Evolutionary conservation across 2,113 vertebrate species (phyloP).

Genomic region (Nematolebias whitei): DNA sequence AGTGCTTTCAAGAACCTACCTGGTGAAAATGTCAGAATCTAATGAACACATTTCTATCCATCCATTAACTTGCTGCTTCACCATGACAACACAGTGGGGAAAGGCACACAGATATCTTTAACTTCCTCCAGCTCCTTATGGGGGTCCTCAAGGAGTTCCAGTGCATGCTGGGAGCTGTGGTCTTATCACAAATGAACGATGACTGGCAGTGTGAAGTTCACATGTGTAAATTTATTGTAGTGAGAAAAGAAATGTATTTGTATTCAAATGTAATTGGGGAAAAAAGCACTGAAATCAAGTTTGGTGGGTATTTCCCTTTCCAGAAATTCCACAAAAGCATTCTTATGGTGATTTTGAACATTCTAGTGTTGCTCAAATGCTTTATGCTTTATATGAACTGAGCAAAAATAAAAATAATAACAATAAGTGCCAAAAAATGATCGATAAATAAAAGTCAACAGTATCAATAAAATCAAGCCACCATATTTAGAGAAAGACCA

Average conservation of each 20-base stretch:
- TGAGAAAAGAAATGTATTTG: neutral
- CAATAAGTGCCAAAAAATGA: too few relatives aligned
- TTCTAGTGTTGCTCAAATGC: too few relatives aligned
- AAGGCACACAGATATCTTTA: constrained; percentile 19
- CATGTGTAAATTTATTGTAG: neutral
- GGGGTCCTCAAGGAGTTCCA: constrained; percentile 27
- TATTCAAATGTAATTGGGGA: neutral
- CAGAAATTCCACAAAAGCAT: too few relatives aligned
- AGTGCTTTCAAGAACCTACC: constrained; percentile 8
- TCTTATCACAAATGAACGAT: constrained; percentile 50
- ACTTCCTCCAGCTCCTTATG: constrained; percentile 38
- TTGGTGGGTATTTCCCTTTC: too few relatives aligned
- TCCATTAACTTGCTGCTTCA: constrained; percentile 40
- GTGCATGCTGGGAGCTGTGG: constrained; percentile 57
- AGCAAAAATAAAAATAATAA: too few relatives aligned
- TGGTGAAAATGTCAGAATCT: constrained; percentile 36
- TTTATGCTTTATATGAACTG: too few relatives aligned
- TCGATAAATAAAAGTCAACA: too few relatives aligned
- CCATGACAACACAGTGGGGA: constrained; percentile 16
- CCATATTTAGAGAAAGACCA: too few relatives aligned
- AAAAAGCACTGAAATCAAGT: neutral
- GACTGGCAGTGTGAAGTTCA: constrained; percentile 16
- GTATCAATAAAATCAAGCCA: too few relatives aligned
- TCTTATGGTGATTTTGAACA: neutral
- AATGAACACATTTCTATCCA: constrained; percentile 43